Base-by-base conservation (phyloP, 2,797 vertebrate species). In the Monodelphis domestica region DNA sequence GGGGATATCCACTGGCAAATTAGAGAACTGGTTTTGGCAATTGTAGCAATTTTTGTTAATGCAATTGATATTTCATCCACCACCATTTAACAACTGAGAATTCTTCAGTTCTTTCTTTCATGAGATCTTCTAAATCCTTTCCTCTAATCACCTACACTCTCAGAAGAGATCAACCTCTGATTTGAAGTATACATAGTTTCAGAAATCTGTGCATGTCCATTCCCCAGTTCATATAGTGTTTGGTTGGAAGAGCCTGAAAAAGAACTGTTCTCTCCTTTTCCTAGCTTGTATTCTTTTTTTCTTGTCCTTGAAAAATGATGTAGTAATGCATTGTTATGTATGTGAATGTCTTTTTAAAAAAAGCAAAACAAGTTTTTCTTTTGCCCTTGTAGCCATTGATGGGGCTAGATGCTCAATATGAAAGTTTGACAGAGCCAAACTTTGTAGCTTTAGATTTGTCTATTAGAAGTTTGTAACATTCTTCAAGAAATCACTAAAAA, bases 271-370 rank as follows among this genome's bases (percentile, higher is more conserved):
- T 95, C 2, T 91, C 53, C 54, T 94, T 93, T 95, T 92, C 78
- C 51, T 51, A 33, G 53, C 89, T 94, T 96, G 28, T 14, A 33
- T 5, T 92, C 91, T 92, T 55, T 54, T 51, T 33, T 57, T 17
- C 21, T 10, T n/a, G 78, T 89, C 56, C 93, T 26, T 91, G 89
- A 94, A 96, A 93, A 53, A 12, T 53, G 78, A 87, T 91, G 59
- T 91, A 95, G 94, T 95, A 70, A 97, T 91, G 28, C 94, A 96
- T 90, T 96, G 52, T 78, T 90, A 28, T 92, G 54, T 54, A 52
- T 93, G 89, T 94, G 95, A 95, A 91, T 96, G 94, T 94, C 97
- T 96, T 92, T 87, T 95, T 97, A 87, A 95, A 52, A 55, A 55
- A 26, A 2, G 63, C 12, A 33, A 33, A 12, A 14, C 29, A 12